These are phyloP conservation scores for Dryocosmus kuriphilus DNA, from an alignment of 2,888 invertebrate genomes.

Conservation along the genomic window DNA sequence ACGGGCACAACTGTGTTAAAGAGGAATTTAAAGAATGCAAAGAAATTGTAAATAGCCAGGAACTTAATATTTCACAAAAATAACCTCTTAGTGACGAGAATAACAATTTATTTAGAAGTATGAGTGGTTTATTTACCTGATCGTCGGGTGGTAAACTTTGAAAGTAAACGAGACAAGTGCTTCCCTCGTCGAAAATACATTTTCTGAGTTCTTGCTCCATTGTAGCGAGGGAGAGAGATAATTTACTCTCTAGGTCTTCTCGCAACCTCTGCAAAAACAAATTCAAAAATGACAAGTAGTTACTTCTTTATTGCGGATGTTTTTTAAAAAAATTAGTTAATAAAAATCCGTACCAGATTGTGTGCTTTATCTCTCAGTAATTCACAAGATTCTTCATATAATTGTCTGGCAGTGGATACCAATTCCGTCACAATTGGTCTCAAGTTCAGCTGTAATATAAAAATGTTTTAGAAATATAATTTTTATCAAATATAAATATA, in stretches of 20 bases:
- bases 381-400: constrained; percentile 87
- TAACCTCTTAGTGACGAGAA: not conserved
- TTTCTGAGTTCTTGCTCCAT: constrained; percentile 87
- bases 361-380: constrained; percentile 85
- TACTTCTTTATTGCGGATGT: too few species aligned
- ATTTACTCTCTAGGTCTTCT: constrained; percentile 84
- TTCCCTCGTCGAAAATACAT: constrained; percentile 82
- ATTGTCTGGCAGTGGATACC: constrained; percentile 82
- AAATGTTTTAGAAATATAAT: not conserved
- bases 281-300: too few species aligned
- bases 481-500: constrained; percentile 4
- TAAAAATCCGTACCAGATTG: constrained; percentile 78
- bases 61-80: not conserved
- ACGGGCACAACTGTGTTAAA: constrained; percentile 27
- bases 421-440: constrained; percentile 88
- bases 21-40: not conserved
- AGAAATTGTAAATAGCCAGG: constrained; percentile 23
- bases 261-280: constrained; percentile 79
- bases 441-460: constrained; percentile 80
- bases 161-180: constrained; percentile 81
- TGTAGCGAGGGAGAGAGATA: constrained; percentile 83
- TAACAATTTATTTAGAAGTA: not conserved
- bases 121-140: constrained; percentile 74
- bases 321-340: not conserved
- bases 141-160: constrained; percentile 79